phyloP scores from a whole-genome alignment of 2,797 vertebrate genomes.

The Oreochromis mossambicus region DNA sequence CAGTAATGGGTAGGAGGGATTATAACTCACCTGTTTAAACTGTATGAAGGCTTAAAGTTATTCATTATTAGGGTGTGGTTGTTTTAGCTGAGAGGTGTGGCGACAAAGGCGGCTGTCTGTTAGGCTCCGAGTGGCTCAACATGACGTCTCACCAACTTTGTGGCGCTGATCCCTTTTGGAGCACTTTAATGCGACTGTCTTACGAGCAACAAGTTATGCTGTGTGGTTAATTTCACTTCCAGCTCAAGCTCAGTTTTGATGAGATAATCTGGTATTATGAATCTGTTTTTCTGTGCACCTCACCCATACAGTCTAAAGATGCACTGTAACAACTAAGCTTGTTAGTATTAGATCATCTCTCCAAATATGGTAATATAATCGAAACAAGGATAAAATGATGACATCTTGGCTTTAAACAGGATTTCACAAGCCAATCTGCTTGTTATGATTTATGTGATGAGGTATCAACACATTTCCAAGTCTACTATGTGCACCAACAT shows the following conservation, averaged over 20 bases:
- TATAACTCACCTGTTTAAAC: background rate
- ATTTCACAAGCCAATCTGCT: background rate
- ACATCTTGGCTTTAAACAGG: background rate
- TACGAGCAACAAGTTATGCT: background rate
- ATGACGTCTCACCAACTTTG: background rate
- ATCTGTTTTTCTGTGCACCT: background rate
- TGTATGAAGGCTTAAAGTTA: background rate
- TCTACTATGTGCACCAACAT: background rate
- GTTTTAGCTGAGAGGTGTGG: background rate
- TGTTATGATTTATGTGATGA: background rate
- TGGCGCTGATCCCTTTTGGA: background rate
- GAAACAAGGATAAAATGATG: background rate
- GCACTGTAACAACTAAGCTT: background rate
- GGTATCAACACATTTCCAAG: background rate
- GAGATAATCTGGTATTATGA: background rate
- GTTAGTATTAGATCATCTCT: background rate
- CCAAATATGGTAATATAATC: background rate
- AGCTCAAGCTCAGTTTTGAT: background rate
- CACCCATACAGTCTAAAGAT: background rate
- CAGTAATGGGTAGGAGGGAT: background rate
- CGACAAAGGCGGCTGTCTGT: background rate
- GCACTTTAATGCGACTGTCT: background rate
- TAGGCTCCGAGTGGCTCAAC: background rate
- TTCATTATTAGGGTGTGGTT: background rate
- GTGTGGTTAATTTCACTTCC: background rate